Conservation (phyloP, 2,888 invertebrate species). For the Agonum fuliginosum region DNA sequence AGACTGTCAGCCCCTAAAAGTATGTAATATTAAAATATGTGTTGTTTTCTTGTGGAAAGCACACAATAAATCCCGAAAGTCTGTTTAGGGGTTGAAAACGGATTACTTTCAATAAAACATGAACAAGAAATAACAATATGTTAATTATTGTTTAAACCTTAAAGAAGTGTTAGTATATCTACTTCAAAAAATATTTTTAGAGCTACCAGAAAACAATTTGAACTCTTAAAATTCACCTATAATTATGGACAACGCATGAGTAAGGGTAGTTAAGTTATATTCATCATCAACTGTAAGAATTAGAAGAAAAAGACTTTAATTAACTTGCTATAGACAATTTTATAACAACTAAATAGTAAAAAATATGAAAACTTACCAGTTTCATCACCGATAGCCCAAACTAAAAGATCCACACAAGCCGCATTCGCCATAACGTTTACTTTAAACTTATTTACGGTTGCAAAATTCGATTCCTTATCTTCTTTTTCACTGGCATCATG, state of each 20-base stretch:
- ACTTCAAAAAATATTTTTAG: conserved; percentile 26
- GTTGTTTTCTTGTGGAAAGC: neutral
- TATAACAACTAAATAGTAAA: conserved; percentile 11
- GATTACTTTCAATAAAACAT: neutral
- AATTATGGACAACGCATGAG: conserved; percentile 82
- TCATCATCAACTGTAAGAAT: conserved; percentile 81
- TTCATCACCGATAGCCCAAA: conserved; percentile 98
- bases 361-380: conserved; percentile 80
- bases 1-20: conserved; percentile 94
- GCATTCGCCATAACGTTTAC: conserved; percentile 98
- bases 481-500: conserved; percentile 90
- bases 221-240: conserved; percentile 74
- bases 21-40: conserved; percentile 14
- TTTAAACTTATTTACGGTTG: conserved; percentile 92
- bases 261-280: conserved; percentile 83
- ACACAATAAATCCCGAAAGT: neutral
- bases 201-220: conserved; percentile 1
- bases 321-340: neutral
- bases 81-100: neutral
- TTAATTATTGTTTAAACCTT: neutral
- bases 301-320: conserved; percentile 57
- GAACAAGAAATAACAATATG: neutral
- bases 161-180: conserved; percentile 12
- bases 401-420: conserved; percentile 96
- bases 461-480: conserved; percentile 86